These are phyloP conservation scores for Martes martes DNA, from an alignment of 2,113 vertebrate species.

Conservation along the genomic window DNA sequence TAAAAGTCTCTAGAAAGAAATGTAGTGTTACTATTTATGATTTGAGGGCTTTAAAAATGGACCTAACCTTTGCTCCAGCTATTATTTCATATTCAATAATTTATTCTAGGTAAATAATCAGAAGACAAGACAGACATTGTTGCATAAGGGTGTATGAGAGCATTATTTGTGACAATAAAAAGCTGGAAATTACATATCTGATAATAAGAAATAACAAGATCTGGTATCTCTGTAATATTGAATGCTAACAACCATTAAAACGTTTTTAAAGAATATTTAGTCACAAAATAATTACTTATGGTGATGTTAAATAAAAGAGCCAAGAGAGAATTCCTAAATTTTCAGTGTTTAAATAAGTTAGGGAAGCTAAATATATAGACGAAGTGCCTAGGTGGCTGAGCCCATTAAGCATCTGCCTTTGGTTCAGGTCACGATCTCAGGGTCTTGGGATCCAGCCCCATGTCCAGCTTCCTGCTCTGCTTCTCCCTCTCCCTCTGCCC, in stretches of 20 bases:
- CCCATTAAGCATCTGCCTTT: too few species aligned
- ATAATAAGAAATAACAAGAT: constrained; percentile 11
- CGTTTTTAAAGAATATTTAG: not conserved
- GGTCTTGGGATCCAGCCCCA: too few species aligned
- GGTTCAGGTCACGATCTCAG: too few species aligned
- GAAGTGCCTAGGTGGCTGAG: too few species aligned
- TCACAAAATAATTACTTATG: not conserved
- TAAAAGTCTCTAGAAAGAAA: not conserved
- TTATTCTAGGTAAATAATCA: constrained; percentile 36
- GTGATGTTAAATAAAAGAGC: not conserved
- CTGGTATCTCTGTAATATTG: not conserved
- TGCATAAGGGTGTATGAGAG: not conserved
- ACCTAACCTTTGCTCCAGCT: not conserved
- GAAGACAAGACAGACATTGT: not conserved
- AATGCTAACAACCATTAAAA: not conserved
- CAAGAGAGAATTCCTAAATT: not conserved
- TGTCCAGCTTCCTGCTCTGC: too few species aligned
- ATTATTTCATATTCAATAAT: not conserved
- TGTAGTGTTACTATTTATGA: not conserved
- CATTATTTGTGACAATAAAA: not conserved
- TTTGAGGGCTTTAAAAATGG: not conserved
- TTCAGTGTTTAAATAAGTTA: not conserved
- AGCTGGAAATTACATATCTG: not conserved
- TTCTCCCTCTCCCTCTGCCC: too few species aligned
- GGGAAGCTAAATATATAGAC: too few species aligned